Evolutionary conservation across 2,113 vertebrate species (phyloP), one percentile per base, ranked within the genome.

Genomic region (Xerus inauris): DNA sequence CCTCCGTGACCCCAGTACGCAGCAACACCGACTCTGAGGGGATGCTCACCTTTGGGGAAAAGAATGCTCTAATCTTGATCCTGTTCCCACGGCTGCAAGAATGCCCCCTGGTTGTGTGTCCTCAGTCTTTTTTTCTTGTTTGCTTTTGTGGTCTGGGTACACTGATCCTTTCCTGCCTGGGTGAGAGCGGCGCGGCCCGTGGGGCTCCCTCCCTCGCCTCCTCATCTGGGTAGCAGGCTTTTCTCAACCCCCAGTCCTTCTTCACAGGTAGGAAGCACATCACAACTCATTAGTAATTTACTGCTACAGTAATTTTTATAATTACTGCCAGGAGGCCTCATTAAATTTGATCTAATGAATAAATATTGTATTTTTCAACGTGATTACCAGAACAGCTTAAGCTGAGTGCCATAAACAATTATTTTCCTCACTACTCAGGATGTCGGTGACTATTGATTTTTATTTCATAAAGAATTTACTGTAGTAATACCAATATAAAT

Each of bases 311-410:
- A 99, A 99, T 99, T 99, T 99, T 99, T 99, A 99, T 99, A 99
- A 99, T 99, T 99, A 99, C 99, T 99, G 99, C 99, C 99, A 99
- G 99, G 99, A 99, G 99, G 99, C 99, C 99, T 99, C 99, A 99
- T 99, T 99, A 99, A 99, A 99, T 99, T 99, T 99, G 99, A 99
- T 99, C 99, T 99, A 99, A 99, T 99, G 99, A 99, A 99, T 99
- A 99, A 99, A 99, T 99, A 99, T 99, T 99, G 99, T 99, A 99
- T 99, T 99, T 99, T 99, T 99, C 99, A 99, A 99, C 99, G 99
- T 99, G 99, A 99, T 99, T 99, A 99, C 99, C 99, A 99, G 99
- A 99, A 99, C 99, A 99, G 99, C 99, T 99, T 99, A 99, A 99
- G 99, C 99, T 99, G 99, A 99, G 99, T 99, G 99, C 99, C 99